Evolutionary conservation across 1,140 invertebrate species (phyloP), one percentile per base, ranked within the genome.

Genomic region (Sweltsa coloradensis): DNA sequence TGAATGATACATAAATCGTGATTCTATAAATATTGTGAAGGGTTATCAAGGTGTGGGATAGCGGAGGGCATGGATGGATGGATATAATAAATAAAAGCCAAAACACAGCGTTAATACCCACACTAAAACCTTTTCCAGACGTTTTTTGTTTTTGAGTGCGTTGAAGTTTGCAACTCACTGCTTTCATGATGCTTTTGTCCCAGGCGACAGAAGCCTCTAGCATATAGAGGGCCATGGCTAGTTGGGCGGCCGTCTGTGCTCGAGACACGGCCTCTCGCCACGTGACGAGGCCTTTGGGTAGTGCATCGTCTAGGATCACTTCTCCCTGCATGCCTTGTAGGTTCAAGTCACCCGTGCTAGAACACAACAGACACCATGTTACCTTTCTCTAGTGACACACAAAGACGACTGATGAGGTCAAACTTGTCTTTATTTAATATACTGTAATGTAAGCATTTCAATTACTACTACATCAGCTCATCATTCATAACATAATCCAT

Each of bases 181-280:
- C 92, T 79, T 96, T 95, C 93, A 97, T 97, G 58, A 96, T 93
- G 69, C 89, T 94, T 69, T 96, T 97, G 68, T 97, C 93, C 93
- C 93, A 97, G 21, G 92, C 90, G 56, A 97, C 90, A 57, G 83
- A 89, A 16, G 82, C 81, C 60, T 95, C 91, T 21, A 97, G 73
- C 53, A 89, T 84, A 55, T 89, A 86, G 29, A 94, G 70, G 55
- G 87, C 82, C 82, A 97, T 85, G 3, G 89, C 86, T 7, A 97
- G 69, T 60, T 96, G 90, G 1, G 90, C 84, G 0, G 91, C 83
- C 4, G 88, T 92, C 55, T 79, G 79, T 18, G 86, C 83, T 22
- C 81, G 75, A 1, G 75, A 67, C 0, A 95, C 83, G 0, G 88
- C 89, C 54, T 92, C 87, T 0, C 93, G 75, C 94, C 94, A 97